Base-by-base conservation (phyloP, 92 coral and sea anemone genomes). In the Epizoanthus ramosus region DNA sequence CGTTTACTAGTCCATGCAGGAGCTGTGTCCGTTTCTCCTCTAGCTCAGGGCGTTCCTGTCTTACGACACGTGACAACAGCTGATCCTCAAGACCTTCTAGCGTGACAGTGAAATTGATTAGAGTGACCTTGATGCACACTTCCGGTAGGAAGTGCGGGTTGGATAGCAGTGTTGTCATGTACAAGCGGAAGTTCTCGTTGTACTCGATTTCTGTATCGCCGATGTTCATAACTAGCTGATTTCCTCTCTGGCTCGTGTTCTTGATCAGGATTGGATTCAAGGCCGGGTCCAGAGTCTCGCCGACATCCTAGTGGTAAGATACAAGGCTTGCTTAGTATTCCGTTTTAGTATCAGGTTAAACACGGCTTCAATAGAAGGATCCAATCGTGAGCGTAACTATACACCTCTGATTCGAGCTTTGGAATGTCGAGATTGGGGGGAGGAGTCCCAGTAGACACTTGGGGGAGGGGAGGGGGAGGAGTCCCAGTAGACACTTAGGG, bases 101-200 rank as follows among this genome's bases (percentile, higher is more conserved):
- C 90, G 99, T 94, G 87, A 96, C 98, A 25, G 97, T 94, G 83
- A 96, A 96, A 73, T 93, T 90, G 80, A 96, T 92, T 71, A 96
- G 86, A 28, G 99, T 90, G 85, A 93, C 97, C 81, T 88, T 91
- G 58, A 93, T 96, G 80, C 97, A 96, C 9, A 96, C 92, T 82
- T 96, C 99, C 74, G 99, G 98, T 68, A 93, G 82, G 83, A 93
- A 96, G 86, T 93, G 96, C 5, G 99, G 99, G 90, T 96, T 96
- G 35, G 96, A 87, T 79, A 94, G 56, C 41, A 94, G 94, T 35
- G 99, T 93, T 72, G 95, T 90, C 88, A 96, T 87, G 91, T 93
- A 96, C 25, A 96, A 66, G 79, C 94, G 91, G 91, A 96, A 96
- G 90, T 92, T 93, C 80, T 85, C 87, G 85, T 96, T 96, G 89